These are phyloP conservation scores for Circus cinereus DNA, from an alignment of 2,797 vertebrate genomes.

Conservation along the genomic window DNA sequence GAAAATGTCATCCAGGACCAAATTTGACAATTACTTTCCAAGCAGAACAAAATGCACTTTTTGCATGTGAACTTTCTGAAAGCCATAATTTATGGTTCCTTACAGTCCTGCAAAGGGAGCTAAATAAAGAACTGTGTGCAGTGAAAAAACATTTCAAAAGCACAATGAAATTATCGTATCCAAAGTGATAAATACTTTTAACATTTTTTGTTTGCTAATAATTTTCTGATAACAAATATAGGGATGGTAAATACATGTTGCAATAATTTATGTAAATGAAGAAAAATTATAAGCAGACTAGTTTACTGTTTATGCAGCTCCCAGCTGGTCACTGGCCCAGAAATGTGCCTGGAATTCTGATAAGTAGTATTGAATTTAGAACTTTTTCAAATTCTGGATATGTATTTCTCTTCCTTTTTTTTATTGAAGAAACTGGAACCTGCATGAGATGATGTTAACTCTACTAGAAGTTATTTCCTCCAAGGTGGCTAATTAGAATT, in stretches of 20 bases:
- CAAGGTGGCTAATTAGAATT: not conserved
- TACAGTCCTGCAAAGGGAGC: not conserved
- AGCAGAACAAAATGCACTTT: conserved; percentile 29
- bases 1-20: conserved; percentile 48
- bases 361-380: not conserved
- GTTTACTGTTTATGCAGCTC: not conserved
- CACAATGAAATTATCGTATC: not conserved
- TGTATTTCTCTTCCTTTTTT: not conserved
- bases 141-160: not conserved
- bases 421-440: not conserved
- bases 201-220: not conserved
- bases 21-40: conserved; percentile 20
- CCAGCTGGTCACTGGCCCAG: not conserved
- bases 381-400: not conserved
- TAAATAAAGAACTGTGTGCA: not conserved
- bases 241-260: not conserved
- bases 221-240: not conserved
- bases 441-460: not conserved
- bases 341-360: not conserved
- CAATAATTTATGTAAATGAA: not conserved
- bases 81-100: not conserved
- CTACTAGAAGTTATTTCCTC: not conserved
- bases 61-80: not conserved
- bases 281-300: not conserved
- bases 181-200: not conserved